Conservation (phyloP, 2,797 vertebrate species). For the Kryptolebias ocellatus region DNA sequence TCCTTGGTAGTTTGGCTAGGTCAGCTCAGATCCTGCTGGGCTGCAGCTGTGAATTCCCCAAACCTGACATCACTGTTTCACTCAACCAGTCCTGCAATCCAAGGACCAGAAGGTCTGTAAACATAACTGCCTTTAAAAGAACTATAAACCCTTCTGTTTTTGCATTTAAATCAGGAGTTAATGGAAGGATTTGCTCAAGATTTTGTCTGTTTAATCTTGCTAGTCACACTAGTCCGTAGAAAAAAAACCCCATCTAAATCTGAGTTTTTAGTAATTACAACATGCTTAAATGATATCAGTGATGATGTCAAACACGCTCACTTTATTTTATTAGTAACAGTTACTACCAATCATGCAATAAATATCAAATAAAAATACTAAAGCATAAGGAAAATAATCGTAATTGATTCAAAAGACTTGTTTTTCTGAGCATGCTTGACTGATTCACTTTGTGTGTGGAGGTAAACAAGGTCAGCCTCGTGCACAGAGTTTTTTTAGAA, state of each 20-base stretch:
- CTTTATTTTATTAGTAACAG: no score
- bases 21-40: conserved; percentile 54
- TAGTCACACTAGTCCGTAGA: neutral
- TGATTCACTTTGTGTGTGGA: neutral
- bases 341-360: no score
- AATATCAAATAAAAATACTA: no score
- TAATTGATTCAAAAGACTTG: neutral
- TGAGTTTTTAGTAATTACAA: no score
- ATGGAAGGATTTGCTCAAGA: neutral
- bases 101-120: conserved; percentile 39
- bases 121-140: conserved; percentile 14
- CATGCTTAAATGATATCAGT: no score
- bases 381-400: neutral
- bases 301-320: no score
- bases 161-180: neutral
- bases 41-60: conserved; percentile 74
- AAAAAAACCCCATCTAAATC: neutral
- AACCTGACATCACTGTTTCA: conserved; percentile 63
- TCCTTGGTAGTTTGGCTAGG: conserved; percentile 28
- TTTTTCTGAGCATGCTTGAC: no score
- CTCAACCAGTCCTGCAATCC: conserved; percentile 29
- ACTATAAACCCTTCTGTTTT: neutral
- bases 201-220: neutral
- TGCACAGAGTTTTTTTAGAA: neutral
- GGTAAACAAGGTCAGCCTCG: neutral